phyloP scores from a whole-genome alignment of 1,140 invertebrate species.

The Whitmania pigra region DNA sequence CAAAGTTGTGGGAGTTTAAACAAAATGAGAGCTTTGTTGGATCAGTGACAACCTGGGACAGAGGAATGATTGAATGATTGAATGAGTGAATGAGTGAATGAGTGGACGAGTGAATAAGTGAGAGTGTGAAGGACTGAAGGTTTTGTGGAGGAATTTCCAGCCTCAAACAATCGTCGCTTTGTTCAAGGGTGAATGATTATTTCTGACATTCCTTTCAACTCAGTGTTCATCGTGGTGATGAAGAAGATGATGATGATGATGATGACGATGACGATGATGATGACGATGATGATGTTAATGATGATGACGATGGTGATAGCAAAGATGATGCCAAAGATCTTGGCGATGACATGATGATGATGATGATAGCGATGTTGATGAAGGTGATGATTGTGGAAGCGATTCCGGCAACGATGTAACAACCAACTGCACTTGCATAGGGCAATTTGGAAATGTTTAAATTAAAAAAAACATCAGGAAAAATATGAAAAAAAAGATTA shows the following conservation, averaged over 20 bases:
- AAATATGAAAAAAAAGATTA: too few relatives aligned
- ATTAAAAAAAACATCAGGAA: too few relatives aligned
- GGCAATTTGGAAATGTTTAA: too few relatives aligned
- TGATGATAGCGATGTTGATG: not conserved
- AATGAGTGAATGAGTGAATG: conserved; percentile 9
- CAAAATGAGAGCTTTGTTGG: not conserved
- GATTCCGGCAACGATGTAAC: not conserved
- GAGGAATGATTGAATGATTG: conserved; percentile 4
- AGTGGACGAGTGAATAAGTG: not conserved
- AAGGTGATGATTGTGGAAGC: not conserved
- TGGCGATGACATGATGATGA: not conserved
- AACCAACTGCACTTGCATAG: too few relatives aligned
- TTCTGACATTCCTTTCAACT: too few relatives aligned
- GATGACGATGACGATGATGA: not conserved
- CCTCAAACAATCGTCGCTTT: too few relatives aligned
- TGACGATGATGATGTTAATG: not conserved
- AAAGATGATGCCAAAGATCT: not conserved
- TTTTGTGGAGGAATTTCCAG: too few relatives aligned
- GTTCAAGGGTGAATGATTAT: too few relatives aligned
- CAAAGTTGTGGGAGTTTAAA: not conserved
- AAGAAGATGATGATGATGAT: too few relatives aligned
- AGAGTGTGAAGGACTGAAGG: conserved; percentile 10
- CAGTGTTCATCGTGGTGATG: too few relatives aligned
- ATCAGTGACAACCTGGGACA: not conserved
- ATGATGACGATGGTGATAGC: not conserved